Evolutionary conservation across 2,113 vertebrate species (phyloP), one percentile per base, ranked within the genome.

Genomic region (Asarcornis scutulata): DNA sequence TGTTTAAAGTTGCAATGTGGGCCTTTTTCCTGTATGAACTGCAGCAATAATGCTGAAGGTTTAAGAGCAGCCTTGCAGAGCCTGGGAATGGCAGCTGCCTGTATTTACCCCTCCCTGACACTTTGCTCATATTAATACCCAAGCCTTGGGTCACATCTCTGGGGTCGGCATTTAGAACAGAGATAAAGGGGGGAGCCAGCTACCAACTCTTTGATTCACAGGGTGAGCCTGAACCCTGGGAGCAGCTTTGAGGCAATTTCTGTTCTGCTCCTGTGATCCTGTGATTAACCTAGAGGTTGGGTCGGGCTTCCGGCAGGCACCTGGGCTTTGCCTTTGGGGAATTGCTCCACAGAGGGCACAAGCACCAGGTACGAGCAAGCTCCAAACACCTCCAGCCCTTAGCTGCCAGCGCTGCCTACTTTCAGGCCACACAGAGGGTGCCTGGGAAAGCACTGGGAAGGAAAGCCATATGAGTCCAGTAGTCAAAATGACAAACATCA

Each of bases 1-100:
- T 86, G 83, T 94, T 95, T 86, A 92, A 97, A 97, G 56, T 16
- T 92, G 85, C 53, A 92, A 91, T 71, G 83, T 81, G 83, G 83
- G 89, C 84, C 73, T 83, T 96, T 93, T 60, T 75, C 59, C 72
- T 56, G 31, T 31, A 71, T 1, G 7, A 89, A 67, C 42, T 38
- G 32, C 67, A 82, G 82, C 75, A 88, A 87, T 11, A 7, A 50
- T 31, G 32, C 75, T 67, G 52, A 89, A 63, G 53, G 48, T 91
- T 83, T 93, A 95, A 87, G 93, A 94, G 89, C 59, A 76, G 73
- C 25, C 82, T 52, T 22, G 10, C 67, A 88, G 84, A 88, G 96
- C 90, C 92, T 80, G 94, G 95, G 69, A 94, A 83, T 21, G 34
- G 50, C 88, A 90, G 76, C 88, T 91, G 88, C 58, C 92, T 77